Conservation (phyloP, 2,113 vertebrate species). For the Vicugna pacos region DNA sequence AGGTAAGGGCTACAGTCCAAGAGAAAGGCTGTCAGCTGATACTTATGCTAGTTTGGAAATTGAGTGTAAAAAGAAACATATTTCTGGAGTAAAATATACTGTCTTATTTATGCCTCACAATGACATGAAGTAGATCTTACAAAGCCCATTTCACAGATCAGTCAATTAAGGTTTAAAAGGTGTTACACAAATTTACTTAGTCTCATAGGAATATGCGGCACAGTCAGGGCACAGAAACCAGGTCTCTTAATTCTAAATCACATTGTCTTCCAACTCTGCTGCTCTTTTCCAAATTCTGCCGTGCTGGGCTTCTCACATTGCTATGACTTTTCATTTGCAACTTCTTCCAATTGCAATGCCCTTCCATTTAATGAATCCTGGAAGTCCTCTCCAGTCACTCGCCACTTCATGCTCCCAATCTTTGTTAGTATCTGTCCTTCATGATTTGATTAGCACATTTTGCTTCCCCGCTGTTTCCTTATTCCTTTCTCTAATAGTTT, state of each 20-base stretch:
- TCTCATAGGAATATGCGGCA: background rate
- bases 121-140: background rate
- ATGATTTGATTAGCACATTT: background rate
- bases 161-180: background rate
- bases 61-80: background rate
- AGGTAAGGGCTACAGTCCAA: background rate
- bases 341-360: background rate
- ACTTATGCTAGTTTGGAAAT: background rate
- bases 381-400: background rate
- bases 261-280: background rate
- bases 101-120: background rate
- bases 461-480: background rate
- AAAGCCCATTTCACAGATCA: background rate
- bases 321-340: background rate
- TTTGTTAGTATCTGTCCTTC: background rate
- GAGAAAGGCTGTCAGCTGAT: background rate
- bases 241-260: background rate
- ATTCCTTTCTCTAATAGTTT: background rate
- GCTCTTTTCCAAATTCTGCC: background rate
- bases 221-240: background rate
- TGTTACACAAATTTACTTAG: background rate
- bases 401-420: rapidly evolving
- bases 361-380: background rate
- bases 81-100: background rate
- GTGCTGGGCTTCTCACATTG: background rate